These are phyloP conservation scores for Harpegnathos saltator DNA, from an alignment of 1,140 invertebrate genomes.

Conservation along the genomic window DNA sequence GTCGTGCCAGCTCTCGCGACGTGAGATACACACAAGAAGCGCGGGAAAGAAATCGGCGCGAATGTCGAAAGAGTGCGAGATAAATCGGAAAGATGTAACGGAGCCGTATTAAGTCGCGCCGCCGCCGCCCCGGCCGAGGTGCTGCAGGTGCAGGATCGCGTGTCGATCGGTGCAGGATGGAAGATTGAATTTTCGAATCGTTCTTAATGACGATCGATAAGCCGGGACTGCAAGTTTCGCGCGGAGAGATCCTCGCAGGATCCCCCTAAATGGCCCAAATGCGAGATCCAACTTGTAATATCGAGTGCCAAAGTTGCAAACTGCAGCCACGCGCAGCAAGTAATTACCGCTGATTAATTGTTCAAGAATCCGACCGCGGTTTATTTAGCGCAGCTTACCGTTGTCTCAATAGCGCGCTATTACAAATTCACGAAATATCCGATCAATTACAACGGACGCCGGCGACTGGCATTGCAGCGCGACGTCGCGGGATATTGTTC, in stretches of 20 bases:
- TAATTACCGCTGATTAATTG: constrained; percentile 50
- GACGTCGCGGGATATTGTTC: constrained; percentile 41
- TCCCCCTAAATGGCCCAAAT: constrained; percentile 10
- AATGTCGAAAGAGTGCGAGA: not conserved
- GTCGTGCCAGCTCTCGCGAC: constrained; percentile 9
- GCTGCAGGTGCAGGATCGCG: not conserved
- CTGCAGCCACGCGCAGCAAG: constrained; percentile 10
- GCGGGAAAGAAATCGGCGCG: not conserved
- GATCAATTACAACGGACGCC: constrained; percentile 28
- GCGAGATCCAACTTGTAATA: constrained; percentile 37
- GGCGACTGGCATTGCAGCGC: not conserved
- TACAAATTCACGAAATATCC: constrained; percentile 41
- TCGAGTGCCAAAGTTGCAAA: constrained; percentile 34
- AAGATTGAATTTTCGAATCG: not conserved
- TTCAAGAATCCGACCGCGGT: not conserved
- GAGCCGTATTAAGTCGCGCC: not conserved
- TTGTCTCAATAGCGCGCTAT: constrained; percentile 6
- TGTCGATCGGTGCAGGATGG: not conserved
- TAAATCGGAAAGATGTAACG: constrained; percentile 12
- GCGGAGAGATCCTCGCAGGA: not conserved
- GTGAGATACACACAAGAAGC: not conserved
- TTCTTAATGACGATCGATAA: constrained; percentile 5
- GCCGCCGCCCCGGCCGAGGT: not conserved
- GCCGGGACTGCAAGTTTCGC: constrained; percentile 4
- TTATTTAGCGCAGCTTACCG: not conserved